Evolutionary conservation across 1,140 invertebrate species (phyloP), one percentile per base, ranked within the genome.

Genomic region (Alviniconcha marisindica): DNA sequence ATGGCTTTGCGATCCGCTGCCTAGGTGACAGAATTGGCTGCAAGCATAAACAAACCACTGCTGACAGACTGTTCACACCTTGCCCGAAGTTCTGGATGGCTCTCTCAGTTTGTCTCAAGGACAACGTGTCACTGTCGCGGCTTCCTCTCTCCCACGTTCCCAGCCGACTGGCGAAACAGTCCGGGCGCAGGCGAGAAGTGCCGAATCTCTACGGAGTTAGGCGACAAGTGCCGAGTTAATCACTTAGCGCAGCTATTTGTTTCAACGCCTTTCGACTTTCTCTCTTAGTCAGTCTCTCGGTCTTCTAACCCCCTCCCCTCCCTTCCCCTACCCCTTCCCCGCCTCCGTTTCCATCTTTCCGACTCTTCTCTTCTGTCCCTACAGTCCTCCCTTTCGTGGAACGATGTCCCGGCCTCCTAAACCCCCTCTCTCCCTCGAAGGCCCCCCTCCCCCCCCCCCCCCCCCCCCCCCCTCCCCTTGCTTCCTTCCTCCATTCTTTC

Each of bases 221-320:
- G 78, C 78, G 78, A 80, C 78, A 80, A 80, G 78, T 42, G 78
- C 78, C 60, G 78, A 80, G 78, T 66, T 80, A 80, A 80, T 80
- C 78, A 80, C 78, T 80, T 69, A 80, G 54, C 56, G 78, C 78
- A 36, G 60, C 56, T 44, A 80, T 80, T 80, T 80, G 78, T 69
- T 80, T 80, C 78, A 80, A 80, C 78, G 40, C 78, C 78, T 80
- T 66, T 38, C 40, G 14, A 15, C 38, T 42, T n/a, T 28, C n/a
- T 42, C 73, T 33, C 42, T 51, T n/a, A 15, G 1, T 51, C 40
- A 10, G 10, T 44, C 12, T 21, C 42, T 51, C 73, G 10, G 21
- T 10, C 73, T 31, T 76, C 0, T 14, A 31, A 28, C 28, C 21
- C 28, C 44, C 44, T 31, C 18, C 73, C 73, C 44, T 42, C 73